Base-by-base conservation (phyloP, 1,140 invertebrate genomes). In the Cotesia typhae region DNA sequence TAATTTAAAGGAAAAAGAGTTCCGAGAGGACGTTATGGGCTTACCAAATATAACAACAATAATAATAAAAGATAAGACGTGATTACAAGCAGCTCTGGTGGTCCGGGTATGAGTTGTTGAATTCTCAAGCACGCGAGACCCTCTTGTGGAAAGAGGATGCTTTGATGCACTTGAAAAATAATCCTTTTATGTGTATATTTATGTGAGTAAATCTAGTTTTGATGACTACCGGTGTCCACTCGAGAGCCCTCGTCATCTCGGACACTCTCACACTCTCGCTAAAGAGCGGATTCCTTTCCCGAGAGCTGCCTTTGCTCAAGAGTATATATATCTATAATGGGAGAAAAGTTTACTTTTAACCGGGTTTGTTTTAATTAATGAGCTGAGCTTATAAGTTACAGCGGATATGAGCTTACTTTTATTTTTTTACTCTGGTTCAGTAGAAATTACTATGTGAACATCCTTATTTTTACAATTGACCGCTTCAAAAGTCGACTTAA, bases 51-150 rank as follows among this genome's bases (percentile, higher is more conserved):
- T 35, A 66, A 66, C 9, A 51, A 66, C 6, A 4, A 10, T 28
- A 10, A 38, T 35, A 35, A 38, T 51, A 14, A 38, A 51, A 17
- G 41, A 66, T 12, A 66, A 66, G 7, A 10, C 36, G 20, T 20
- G 17, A n/a, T 55, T 20, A 20, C 14, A 59, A 9, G 57, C 14
- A 20, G 57, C 14, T 20, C 17, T 20, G 9, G 53, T 20, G 53
- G 12, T 20, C 53, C 53, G n/a, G 10, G 53, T n/a, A 28, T 59
- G 41, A 59, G 14, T 59, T 59, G 57, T 59, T 59, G 57, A 59
- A 59, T 59, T 59, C 20, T 59, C 57, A 59, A 59, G 57, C 17
- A 55, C 53, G n/a, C 5, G 17, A n/a, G 17, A 55, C 12, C 12
- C 17, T 17, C 12, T 14, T 28, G 41, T 47, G 28, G 57, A 59